phyloP scores from a whole-genome alignment of 2,888 invertebrate genomes.

The Branchellion lobata region DNA sequence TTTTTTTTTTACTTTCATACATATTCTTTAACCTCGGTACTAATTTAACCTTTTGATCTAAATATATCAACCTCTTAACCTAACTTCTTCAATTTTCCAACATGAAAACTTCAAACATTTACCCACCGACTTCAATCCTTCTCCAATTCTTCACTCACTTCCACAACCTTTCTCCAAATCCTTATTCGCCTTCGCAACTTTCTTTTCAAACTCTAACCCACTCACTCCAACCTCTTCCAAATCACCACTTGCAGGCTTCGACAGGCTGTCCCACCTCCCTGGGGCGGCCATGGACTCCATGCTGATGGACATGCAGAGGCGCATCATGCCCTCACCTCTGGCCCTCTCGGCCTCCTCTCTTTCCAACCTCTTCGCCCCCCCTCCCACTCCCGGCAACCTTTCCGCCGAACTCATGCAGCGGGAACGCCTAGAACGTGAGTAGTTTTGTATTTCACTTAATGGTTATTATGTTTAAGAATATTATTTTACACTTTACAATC shows the following conservation, averaged over 20 bases:
- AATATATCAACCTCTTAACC: no score
- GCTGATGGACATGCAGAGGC: slow-evolving; percentile 81
- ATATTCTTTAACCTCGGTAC: no score
- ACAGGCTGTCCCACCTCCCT: slow-evolving; percentile 55
- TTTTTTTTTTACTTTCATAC: no score
- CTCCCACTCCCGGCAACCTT: slow-evolving; percentile 66
- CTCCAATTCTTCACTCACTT: no score
- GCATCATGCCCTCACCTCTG: slow-evolving; percentile 53
- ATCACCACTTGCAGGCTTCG: slow-evolving; percentile 53
- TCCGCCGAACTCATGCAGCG: slow-evolving; percentile 73
- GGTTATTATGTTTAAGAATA: no score
- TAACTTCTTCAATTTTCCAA: no score
- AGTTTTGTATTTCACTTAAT: slow-evolving; percentile 44
- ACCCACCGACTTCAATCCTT: no score
- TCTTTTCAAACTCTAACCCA: not conserved
- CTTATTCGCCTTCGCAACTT: not conserved
- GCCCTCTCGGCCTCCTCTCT: slow-evolving; percentile 47
- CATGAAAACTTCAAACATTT: no score
- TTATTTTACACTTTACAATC: no score
- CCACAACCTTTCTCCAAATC: no score
- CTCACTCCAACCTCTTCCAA: not conserved
- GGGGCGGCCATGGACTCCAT: slow-evolving; percentile 64
- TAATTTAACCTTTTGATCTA: no score
- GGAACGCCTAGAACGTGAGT: slow-evolving; percentile 75
- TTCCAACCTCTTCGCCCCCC: slow-evolving; percentile 47